phyloP scores from a whole-genome alignment of 2,888 invertebrate species.

The Phaedon cochleariae region DNA sequence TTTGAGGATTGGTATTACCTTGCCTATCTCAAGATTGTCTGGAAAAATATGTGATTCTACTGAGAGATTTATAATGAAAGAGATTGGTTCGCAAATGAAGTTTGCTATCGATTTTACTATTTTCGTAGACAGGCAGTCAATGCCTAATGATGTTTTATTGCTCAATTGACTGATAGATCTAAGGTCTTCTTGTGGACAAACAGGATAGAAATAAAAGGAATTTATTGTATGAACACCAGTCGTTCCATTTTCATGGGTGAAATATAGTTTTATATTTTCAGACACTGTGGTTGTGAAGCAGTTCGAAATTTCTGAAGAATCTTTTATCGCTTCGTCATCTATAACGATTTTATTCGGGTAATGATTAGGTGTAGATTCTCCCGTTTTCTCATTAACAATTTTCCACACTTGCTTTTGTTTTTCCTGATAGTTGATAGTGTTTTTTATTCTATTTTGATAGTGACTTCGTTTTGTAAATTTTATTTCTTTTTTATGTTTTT shows the following conservation, averaged over 20 bases:
- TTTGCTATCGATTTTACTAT: background rate
- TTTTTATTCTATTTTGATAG: constrained; percentile 7
- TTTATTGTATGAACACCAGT: constrained; percentile 2
- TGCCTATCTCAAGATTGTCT: background rate
- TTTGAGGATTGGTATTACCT: background rate
- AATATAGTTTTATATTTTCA: background rate
- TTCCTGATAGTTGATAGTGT: background rate
- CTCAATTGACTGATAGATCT: background rate
- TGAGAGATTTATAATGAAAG: background rate
- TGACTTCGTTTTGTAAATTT: background rate
- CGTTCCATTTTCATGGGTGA: background rate
- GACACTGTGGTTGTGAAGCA: background rate
- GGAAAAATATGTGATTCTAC: background rate
- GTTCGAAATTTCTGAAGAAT: background rate
- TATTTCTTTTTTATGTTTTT: constrained; percentile 3
- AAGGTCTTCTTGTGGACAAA: background rate
- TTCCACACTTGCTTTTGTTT: constrained; percentile 9
- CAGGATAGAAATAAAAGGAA: constrained; percentile 6
- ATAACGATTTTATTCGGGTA: background rate
- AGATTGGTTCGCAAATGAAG: background rate
- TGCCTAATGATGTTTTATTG: constrained; percentile 9
- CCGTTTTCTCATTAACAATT: background rate
- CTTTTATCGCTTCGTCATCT: background rate
- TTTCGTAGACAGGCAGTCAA: background rate
- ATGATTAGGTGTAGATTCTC: background rate